A percentile compares a stretch with the other conserved stretches of the same genome.
phyloP scores from a whole-genome alignment of 1,140 invertebrate genomes.

The Hetaerina americana region DNA sequence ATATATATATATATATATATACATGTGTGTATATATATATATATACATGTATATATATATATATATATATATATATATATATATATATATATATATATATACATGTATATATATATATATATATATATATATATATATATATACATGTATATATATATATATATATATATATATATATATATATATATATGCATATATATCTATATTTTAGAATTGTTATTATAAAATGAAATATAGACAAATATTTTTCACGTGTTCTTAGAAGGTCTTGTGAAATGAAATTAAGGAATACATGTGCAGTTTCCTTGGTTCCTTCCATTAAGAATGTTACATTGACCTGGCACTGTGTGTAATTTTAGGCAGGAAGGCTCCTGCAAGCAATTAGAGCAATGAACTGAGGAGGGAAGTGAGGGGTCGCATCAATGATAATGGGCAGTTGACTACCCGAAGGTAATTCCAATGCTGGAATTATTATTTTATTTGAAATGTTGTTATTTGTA shows the following conservation, averaged over 20 bases:
- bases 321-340: not conserved
- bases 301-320: not conserved
- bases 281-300: not conserved
- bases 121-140: too few relatives aligned
- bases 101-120: too few relatives aligned
- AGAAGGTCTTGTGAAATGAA: not conserved
- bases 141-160: too few relatives aligned
- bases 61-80: too few relatives aligned
- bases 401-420: not conserved
- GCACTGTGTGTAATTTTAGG: not conserved
- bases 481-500: not conserved
- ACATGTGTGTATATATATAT: too few relatives aligned
- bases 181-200: too few relatives aligned
- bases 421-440: too few relatives aligned
- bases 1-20: too few relatives aligned
- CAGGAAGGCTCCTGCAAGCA: not conserved
- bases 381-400: not conserved
- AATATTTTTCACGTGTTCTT: not conserved
- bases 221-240: not conserved
- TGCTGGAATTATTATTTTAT: not conserved
- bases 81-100: too few relatives aligned
- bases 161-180: too few relatives aligned
- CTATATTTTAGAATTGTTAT: conserved; percentile 1
- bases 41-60: too few relatives aligned
- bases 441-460: not conserved